These are phyloP conservation scores for Drosophila mayaguana DNA, from an alignment of 2,888 invertebrate genomes.

Conservation along the genomic window DNA sequence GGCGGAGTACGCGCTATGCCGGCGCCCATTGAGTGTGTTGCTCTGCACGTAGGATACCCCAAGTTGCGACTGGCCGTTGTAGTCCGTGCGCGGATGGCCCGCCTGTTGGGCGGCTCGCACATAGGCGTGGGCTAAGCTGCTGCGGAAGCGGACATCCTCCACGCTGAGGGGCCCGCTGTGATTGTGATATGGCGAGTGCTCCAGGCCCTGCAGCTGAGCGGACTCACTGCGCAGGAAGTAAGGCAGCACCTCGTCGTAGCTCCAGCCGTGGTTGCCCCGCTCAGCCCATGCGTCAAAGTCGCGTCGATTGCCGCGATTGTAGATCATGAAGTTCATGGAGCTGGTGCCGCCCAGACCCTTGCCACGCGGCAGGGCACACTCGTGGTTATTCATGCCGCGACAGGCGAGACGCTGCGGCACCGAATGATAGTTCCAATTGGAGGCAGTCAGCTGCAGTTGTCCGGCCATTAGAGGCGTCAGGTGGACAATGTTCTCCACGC, in stretches of 20 bases:
- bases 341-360: slow-evolving; percentile 87
- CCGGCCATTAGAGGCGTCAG: slow-evolving; percentile 81
- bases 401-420: slow-evolving; percentile 88
- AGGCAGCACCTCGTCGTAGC: slow-evolving; percentile 87
- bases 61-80: slow-evolving; percentile 88
- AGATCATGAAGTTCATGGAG: slow-evolving; percentile 89
- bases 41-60: slow-evolving; percentile 90
- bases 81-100: slow-evolving; percentile 89
- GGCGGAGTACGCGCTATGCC: slow-evolving; percentile 89
- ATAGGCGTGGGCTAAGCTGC: slow-evolving; percentile 86
- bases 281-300: slow-evolving; percentile 90
- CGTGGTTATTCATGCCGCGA: slow-evolving; percentile 83
- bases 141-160: slow-evolving; percentile 87
- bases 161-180: slow-evolving; percentile 88
- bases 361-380: slow-evolving; percentile 86
- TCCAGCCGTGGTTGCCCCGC: slow-evolving; percentile 91
- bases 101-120: slow-evolving; percentile 88
- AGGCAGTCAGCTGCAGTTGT: slow-evolving; percentile 85
- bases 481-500: slow-evolving; percentile 82
- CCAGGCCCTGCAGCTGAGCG: slow-evolving; percentile 83
- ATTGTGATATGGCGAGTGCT: slow-evolving; percentile 87
- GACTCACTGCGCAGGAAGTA: slow-evolving; percentile 88
- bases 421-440: slow-evolving; percentile 90
- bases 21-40: slow-evolving; percentile 87
- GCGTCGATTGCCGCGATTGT: slow-evolving; percentile 89